Evolutionary conservation across 1,140 invertebrate genomes (phyloP).

Genomic region (Drosophila ficusphila): DNA sequence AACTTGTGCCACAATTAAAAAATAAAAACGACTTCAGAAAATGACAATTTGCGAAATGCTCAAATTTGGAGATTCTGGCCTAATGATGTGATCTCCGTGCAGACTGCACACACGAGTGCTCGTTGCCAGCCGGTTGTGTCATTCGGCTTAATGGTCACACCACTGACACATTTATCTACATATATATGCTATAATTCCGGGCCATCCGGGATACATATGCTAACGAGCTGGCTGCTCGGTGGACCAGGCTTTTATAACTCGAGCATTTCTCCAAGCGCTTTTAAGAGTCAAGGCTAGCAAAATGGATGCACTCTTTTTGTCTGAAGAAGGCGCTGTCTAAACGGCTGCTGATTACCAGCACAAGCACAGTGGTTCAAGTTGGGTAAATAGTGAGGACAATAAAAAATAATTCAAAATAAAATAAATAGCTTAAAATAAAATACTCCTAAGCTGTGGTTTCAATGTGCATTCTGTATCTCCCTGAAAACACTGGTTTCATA

Average conservation of each 20-base stretch:
- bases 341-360: conserved; percentile 36
- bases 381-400: background rate
- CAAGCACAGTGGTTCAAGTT: conserved; percentile 15
- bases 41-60: conserved; percentile 41
- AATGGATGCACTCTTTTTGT: conserved; percentile 50
- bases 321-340: conserved; percentile 48
- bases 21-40: conserved; percentile 18
- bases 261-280: conserved; percentile 21
- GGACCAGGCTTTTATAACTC: conserved; percentile 11
- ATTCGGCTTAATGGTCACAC: conserved; percentile 64
- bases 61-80: conserved; percentile 9
- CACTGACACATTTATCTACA: conserved; percentile 35
- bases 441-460: too few species aligned
- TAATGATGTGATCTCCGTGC: conserved; percentile 63
- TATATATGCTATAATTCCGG: too few species aligned
- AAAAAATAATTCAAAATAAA: background rate
- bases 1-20: conserved; percentile 64
- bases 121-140: conserved; percentile 21
- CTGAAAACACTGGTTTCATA: too few species aligned
- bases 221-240: conserved; percentile 28
- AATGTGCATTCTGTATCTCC: too few species aligned
- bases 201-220: conserved; percentile 1
- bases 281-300: conserved; percentile 43
- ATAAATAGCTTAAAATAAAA: background rate
- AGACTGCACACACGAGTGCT: conserved; percentile 4